These are phyloP conservation scores for Corythaeola cristata DNA, from an alignment of 2,113 vertebrate genomes.

Conservation along the genomic window DNA sequence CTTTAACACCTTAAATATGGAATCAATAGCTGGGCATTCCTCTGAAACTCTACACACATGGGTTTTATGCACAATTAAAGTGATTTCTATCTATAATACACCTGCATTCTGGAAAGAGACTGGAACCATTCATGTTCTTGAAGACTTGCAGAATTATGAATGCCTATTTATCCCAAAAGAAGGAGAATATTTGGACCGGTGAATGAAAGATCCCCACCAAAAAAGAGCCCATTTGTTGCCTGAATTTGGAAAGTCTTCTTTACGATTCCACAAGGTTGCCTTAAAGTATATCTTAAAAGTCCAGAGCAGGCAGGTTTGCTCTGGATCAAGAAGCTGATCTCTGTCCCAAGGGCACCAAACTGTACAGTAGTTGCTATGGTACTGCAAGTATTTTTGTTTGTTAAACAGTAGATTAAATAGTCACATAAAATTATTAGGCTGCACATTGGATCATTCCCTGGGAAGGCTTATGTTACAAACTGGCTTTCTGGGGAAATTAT, in stretches of 20 bases:
- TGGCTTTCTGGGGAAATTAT: conserved; percentile 61
- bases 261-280: background rate
- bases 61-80: background rate
- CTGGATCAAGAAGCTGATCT: conserved; percentile 31
- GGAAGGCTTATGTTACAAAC: conserved; percentile 63
- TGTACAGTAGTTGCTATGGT: conserved; percentile 66
- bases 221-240: background rate
- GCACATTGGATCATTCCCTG: conserved; percentile 42
- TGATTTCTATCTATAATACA: background rate
- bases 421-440: conserved; percentile 60
- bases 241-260: background rate
- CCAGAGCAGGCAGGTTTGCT: conserved; percentile 6
- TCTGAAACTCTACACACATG: background rate
- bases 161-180: background rate
- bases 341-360: background rate
- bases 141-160: background rate
- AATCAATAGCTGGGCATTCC: background rate
- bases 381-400: conserved; percentile 65
- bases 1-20: background rate
- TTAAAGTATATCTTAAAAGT: background rate
- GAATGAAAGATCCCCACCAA: background rate
- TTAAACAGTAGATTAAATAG: conserved; percentile 68
- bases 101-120: background rate
- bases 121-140: background rate
- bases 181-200: background rate